Conservation (phyloP, 2,797 vertebrate genomes). For the Lacerta viridis region DNA sequence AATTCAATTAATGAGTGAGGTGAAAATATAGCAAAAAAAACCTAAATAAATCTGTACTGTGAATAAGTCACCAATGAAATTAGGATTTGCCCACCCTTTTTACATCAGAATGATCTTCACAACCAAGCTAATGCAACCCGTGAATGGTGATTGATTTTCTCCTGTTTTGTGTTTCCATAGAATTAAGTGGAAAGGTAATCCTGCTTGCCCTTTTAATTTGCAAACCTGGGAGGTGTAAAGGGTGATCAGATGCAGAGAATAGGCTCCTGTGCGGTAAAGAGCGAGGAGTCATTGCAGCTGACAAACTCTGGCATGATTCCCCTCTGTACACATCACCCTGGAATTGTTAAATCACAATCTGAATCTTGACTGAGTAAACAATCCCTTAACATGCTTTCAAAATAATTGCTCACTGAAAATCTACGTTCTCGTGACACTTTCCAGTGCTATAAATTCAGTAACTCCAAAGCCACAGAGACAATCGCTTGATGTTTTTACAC, state of each 20-base stretch:
- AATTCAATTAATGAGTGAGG: not conserved
- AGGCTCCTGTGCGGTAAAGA: not conserved
- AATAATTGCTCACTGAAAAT: not conserved
- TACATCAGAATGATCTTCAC: conserved; percentile 1
- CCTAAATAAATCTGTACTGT: not conserved
- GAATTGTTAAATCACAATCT: not conserved
- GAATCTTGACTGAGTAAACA: not conserved
- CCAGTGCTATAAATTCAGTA: not conserved
- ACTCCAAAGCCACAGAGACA: too few relatives aligned
- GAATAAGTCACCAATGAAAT: not conserved
- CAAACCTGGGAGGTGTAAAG: not conserved
- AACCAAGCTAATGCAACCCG: not conserved
- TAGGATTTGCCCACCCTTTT: not conserved
- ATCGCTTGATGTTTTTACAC: not conserved
- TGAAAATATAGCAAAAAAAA: not conserved
- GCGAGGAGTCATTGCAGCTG: not conserved
- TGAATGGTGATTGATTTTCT: conserved; percentile 6
- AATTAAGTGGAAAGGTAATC: conserved; percentile 20
- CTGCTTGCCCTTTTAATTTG: not conserved
- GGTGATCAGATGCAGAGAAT: not conserved
- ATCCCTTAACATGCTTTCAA: not conserved
- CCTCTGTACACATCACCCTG: not conserved
- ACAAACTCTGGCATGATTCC: not conserved
- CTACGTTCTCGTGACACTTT: not conserved
- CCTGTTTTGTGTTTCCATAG: not conserved